A percentile compares a stretch with the other conserved stretches of the same genome.
phyloP scores from a whole-genome alignment of 2,888 invertebrate genomes.

The Ormyrus thymus region DNA sequence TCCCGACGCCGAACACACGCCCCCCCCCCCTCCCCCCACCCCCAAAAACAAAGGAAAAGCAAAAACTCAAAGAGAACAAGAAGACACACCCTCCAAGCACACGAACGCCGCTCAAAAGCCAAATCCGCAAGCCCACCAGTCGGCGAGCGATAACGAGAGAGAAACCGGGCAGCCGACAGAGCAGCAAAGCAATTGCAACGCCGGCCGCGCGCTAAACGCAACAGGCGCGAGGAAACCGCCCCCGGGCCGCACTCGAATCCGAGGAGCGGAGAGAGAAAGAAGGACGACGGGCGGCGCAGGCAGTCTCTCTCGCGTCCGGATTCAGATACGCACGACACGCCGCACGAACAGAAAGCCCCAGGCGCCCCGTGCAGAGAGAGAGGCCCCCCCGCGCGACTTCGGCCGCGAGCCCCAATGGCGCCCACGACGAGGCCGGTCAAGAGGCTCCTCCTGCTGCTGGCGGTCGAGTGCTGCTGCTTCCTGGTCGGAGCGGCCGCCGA shows the following conservation, averaged over 20 bases:
- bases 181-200: neutral
- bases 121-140: neutral
- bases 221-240: slow-evolving; percentile 31
- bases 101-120: no score
- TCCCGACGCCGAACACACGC: neutral
- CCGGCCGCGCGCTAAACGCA: neutral
- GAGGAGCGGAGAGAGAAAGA: slow-evolving; percentile 26
- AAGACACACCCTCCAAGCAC: neutral
- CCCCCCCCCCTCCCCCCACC: neutral
- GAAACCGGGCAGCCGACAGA: neutral
- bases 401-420: slow-evolving; percentile 59
- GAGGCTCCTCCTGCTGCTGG: slow-evolving; percentile 56
- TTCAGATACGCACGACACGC: neutral
- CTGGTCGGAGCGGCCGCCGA: slow-evolving; percentile 18
- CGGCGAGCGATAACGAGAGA: slow-evolving; percentile 25
- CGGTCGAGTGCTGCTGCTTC: slow-evolving; percentile 51
- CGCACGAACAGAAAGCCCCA: neutral
- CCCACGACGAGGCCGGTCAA: slow-evolving; percentile 53
- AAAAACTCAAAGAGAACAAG: neutral
- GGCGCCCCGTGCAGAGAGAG: neutral
- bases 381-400: neutral
- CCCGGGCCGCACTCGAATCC: neutral
- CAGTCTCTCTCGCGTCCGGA: neutral
- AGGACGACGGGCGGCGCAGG: neutral
- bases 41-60: neutral